Base-by-base conservation (phyloP, 2,888 invertebrate species). In the Chloroclysta siterata region DNA sequence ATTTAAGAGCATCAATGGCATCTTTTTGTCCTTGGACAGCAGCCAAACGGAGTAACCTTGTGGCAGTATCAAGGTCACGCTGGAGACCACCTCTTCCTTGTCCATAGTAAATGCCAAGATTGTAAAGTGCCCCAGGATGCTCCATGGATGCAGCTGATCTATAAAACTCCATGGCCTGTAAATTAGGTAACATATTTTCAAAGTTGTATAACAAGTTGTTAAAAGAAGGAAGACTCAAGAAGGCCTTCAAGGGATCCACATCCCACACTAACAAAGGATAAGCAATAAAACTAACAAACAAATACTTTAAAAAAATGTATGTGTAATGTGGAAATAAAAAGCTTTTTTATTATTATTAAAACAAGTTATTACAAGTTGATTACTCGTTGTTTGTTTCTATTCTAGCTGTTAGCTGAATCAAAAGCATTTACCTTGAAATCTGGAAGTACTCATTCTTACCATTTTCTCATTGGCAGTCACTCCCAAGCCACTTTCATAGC, bases 401-500 rank as follows among this genome's bases (percentile, higher is more conserved):
- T 22, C 2, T 22, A 22, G 22, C 22, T 22, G 22, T 22, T 22
- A 22, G 22, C 22, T 22, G 22, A 22, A 22, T 3, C 22, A 22
- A 22, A 22, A 3, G 22, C 11, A 39, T 11, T 11, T 39, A 11
- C 3, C 8, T 11, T 39, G 11, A 11, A 8, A 8, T 11, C 11
- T 39, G 11, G 11, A 39, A 11, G 1, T 11, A 39, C 2, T 11
- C 10, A 46, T 17, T 46, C 76, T 83, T 83, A 95, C 95, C 86
- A 93, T 92, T 79, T 88, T 89, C 65, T 94, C 89, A 88, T 95
- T 93, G 66, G 89, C 86, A 44, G 87, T 80, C 2, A 95, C 94
- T 63, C 96, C 96, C 60, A 95, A 81, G 0, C 96, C 96, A 74
- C 93, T 87, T 82, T 96, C 96, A 82, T 95, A 95, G 77, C 96